phyloP scores from a whole-genome alignment of 2,113 vertebrate species.

The Nothocercus nigrocapillus region DNA sequence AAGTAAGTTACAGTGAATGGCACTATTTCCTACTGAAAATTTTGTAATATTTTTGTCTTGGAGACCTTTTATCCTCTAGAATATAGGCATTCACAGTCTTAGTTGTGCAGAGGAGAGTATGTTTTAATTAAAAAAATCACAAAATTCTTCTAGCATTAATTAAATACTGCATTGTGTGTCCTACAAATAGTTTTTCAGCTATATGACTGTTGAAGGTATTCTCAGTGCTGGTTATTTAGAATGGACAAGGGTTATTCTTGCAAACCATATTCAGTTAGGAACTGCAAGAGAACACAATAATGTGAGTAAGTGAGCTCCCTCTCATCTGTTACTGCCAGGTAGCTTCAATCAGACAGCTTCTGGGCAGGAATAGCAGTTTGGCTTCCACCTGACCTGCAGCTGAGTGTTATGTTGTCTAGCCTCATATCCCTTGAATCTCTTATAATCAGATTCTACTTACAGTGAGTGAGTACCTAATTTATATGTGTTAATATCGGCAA shows the following conservation, averaged over 20 bases:
- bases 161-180: not conserved
- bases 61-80: accelerated
- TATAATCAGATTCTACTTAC: not conserved
- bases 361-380: not conserved
- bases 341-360: not conserved
- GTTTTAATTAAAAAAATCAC: not conserved
- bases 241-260: not conserved
- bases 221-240: not conserved
- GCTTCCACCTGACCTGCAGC: not conserved
- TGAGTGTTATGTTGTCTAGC: not conserved
- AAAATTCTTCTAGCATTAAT: not conserved
- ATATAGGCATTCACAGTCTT: accelerated
- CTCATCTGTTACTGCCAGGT: not conserved
- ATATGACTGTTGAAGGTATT: not conserved
- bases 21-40: not conserved
- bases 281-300: not conserved
- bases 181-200: not conserved
- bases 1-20: no score
- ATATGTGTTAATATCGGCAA: accelerated
- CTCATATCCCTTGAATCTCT: not conserved
- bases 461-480: not conserved
- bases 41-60: not conserved
- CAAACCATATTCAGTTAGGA: not conserved
- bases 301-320: not conserved
- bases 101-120: not conserved